A percentile compares a stretch with the other conserved stretches of the same genome.
These are phyloP conservation scores for Xiphophorus maculatus DNA, from an alignment of 2,113 vertebrate genomes.

Conservation along the genomic window DNA sequence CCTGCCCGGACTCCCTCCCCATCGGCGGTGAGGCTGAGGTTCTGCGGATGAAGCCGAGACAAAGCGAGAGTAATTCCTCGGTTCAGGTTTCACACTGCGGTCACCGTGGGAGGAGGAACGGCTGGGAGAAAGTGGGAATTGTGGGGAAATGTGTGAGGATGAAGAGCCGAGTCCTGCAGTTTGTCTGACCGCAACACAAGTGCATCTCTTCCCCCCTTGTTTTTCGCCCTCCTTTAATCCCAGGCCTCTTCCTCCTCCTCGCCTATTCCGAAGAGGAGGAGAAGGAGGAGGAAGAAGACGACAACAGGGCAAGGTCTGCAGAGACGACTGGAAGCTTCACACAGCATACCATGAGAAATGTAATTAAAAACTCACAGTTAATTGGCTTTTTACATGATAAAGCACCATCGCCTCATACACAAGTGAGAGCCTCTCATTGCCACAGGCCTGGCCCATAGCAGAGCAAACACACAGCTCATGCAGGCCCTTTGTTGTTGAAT, in stretches of 20 bases:
- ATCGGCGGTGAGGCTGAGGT: constrained; percentile 24
- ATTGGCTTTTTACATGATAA: constrained; percentile 78
- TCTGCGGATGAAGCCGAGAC: constrained; percentile 8
- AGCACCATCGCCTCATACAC: constrained; percentile 70
- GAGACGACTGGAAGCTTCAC: constrained; percentile 55
- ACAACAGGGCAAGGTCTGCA: constrained; percentile 55
- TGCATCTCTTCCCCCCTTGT: constrained; percentile 66
- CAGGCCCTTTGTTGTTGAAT: constrained; percentile 68
- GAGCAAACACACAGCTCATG: constrained; percentile 56
- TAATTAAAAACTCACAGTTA: constrained; percentile 75
- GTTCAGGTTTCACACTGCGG: constrained; percentile 80
- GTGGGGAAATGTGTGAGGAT: constrained; percentile 68
- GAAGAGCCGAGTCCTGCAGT: constrained; percentile 72
- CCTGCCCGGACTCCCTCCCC: constrained; percentile 55
- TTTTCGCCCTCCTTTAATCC: constrained; percentile 61
- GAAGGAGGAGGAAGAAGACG: constrained; percentile 39
- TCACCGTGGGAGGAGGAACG: constrained; percentile 63
- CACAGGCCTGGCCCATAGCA: constrained; percentile 65
- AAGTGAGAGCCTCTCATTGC: constrained; percentile 57
- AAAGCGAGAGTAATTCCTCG: constrained; percentile 71
- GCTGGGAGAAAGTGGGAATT: constrained; percentile 62
- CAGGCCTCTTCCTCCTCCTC: constrained; percentile 31
- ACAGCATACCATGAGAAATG: constrained; percentile 57
- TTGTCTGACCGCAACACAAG: constrained; percentile 62
- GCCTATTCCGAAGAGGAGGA: constrained; percentile 30